Base-by-base conservation (phyloP, 2,888 invertebrate genomes). In the Tenthredo livida region DNA sequence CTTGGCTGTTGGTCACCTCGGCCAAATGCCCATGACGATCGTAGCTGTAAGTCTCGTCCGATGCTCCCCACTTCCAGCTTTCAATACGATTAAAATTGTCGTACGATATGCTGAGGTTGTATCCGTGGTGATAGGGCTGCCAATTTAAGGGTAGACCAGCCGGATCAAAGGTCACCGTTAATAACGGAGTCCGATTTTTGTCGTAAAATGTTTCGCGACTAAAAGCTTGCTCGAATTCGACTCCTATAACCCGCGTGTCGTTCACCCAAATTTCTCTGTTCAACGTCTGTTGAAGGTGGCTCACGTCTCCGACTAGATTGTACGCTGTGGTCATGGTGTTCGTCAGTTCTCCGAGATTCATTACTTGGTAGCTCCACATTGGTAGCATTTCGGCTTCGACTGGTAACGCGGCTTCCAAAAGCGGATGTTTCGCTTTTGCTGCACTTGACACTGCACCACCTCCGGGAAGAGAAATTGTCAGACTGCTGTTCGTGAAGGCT, bases 131-230 rank as follows among this genome's bases (percentile, higher is more conserved):
- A 84, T 96, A 96, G 0, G 98, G 97, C 82, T 96, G 96, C 93
- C 98, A 98, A 0, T 97, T 96, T 84, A 97, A 95, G n/a, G 98
- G 98, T 80, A 98, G 94, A 0, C 98, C 98, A 65, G 97, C 97
- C 50, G 96, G 97, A 93, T 99, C 98, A 91, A 98, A 99, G 21
- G 97, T 96, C 78, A 98, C 97, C 0, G 97, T 97, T 86, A 99
- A 95, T 47, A 99, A 94, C 17, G 98, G 97, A 86, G 96, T 96
- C 87, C 97, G 95, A 86, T 97, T 96, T 87, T 97, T 96, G 92
- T 98, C 98, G 90, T 97, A 98, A 92, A 99, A 97, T 0, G 97
- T 97, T 93, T 98, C 98, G 61, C 97, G 96, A 88, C 98, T 97
- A 70, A 97, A 97, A 86, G 97, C 97, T 92, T 98, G 97, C 92